Base-by-base conservation (phyloP, 2,113 vertebrate genomes). In the Vireo altiloquus region DNA sequence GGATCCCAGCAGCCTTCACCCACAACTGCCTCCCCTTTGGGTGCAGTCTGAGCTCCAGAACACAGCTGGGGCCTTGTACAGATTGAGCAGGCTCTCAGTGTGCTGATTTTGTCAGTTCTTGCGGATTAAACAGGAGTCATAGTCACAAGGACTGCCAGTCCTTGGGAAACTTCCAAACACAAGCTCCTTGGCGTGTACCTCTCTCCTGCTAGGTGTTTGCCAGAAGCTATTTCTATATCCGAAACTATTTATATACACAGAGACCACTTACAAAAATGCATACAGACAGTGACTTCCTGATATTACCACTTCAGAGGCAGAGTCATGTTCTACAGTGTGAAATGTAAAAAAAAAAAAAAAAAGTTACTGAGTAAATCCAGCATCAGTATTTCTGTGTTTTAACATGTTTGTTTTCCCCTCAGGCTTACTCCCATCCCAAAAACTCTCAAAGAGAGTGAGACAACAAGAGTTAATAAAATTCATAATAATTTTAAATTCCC, bases 1-100 rank as follows among this genome's bases (percentile, higher is more conserved):
- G 15, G 39, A 72, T 35, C 30, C 42, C 35, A 0, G 0, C 1
- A 37, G 46, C 30, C 49, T 76, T 64, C 0, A 0, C 22, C 27
- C 33, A 56, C 54, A 66, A 5, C 25, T 60, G 11, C 46, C 16
- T 44, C 80, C 20, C 20, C 35, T 35, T 54, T 63, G 44, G 25
- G 33, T 35, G 10, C 17, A 57, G 21, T 7, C 18, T 35, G 35
- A 60, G 35, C 47, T 54, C 23, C 35, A 35, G 2, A 33, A 35
- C 14, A 23, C 57, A 84, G 20, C 30, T 78, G 37, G 40, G 53
- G 19, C 24, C 21, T 52, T 14, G 21, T 10, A 5, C 49, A 86
- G 57, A 25, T 6, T 68, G 15, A 63, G 46, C 37, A 47, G 70
- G 12, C 10, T 82, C 61, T 35, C 9, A 20, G 17, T 31, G 52